phyloP scores from a whole-genome alignment of 2,797 vertebrate genomes.

The Epinephelus malabaricus region DNA sequence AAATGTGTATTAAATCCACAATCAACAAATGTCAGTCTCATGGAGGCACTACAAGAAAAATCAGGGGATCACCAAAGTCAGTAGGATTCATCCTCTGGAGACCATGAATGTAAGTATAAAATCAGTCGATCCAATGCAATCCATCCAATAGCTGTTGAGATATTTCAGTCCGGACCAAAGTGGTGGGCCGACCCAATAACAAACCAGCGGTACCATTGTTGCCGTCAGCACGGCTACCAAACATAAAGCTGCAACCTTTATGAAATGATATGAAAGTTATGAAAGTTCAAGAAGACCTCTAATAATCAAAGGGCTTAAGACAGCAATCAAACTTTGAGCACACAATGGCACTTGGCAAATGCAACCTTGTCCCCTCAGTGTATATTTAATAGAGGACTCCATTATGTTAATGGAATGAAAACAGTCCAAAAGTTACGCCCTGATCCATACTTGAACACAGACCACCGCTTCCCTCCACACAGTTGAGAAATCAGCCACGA shows the following conservation, averaged over 20 bases:
- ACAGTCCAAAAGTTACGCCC: conserved; percentile 59
- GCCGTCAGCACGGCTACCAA: no score
- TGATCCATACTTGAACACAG: conserved; percentile 43
- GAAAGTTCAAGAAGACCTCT: background rate
- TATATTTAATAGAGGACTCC: conserved; percentile 55
- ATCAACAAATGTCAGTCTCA: background rate
- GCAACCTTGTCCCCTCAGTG: conserved; percentile 25
- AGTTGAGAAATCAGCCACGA: conserved; percentile 50
- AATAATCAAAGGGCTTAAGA: conserved; percentile 9
- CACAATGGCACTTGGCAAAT: conserved; percentile 55
- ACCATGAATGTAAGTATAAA: background rate
- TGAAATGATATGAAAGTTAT: background rate
- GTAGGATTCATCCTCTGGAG: background rate
- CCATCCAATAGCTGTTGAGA: background rate
- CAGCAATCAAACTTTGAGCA: background rate
- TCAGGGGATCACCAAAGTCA: background rate
- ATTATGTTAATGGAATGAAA: conserved; percentile 77
- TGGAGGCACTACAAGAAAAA: background rate
- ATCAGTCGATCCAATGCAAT: background rate
- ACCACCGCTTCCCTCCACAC: conserved; percentile 37
- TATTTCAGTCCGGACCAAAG: background rate
- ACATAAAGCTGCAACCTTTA: background rate
- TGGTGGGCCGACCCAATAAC: background rate
- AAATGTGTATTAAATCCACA: background rate
- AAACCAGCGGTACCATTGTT: background rate